Evolutionary conservation across 2,888 invertebrate genomes (phyloP).

Genomic region (Melangyna quadrimaculata): DNA sequence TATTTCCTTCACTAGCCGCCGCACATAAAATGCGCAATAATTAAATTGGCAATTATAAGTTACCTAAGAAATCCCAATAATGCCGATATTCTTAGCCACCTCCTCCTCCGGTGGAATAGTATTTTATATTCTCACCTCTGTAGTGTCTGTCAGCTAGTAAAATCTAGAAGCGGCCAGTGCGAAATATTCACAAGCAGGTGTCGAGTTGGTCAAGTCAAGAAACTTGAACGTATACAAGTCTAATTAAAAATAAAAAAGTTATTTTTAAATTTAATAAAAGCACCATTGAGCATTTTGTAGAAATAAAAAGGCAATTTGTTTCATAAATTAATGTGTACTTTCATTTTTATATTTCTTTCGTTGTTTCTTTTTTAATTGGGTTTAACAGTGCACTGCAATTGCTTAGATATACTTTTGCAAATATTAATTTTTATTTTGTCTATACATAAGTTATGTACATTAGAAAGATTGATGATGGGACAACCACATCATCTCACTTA

Average conservation of each 20-base stretch:
- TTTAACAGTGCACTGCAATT: neutral
- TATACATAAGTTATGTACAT: no score
- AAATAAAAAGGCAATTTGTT: slow-evolving; percentile 8
- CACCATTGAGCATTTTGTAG: neutral
- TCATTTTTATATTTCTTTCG: neutral
- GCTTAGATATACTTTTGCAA: neutral
- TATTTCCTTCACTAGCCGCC: neutral
- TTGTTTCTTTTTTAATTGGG: neutral
- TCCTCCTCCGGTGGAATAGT: neutral
- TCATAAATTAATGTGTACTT: slow-evolving; percentile 6
- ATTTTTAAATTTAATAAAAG: slow-evolving; percentile 43
- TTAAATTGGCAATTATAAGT: neutral
- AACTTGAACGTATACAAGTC: neutral
- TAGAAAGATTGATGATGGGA: no score
- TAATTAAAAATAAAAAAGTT: slow-evolving; percentile 51
- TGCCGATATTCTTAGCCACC: slow-evolving; percentile 3
- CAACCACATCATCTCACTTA: no score
- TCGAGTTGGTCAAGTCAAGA: neutral
- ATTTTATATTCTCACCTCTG: neutral
- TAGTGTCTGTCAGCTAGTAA: neutral
- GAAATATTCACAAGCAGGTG: slow-evolving; percentile 62
- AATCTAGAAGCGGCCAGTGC: slow-evolving; percentile 26
- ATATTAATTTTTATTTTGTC: neutral
- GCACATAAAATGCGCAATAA: neutral
- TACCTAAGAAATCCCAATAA: neutral